phyloP scores from a whole-genome alignment of 2,797 vertebrate species.

The Ateles fusciceps region DNA sequence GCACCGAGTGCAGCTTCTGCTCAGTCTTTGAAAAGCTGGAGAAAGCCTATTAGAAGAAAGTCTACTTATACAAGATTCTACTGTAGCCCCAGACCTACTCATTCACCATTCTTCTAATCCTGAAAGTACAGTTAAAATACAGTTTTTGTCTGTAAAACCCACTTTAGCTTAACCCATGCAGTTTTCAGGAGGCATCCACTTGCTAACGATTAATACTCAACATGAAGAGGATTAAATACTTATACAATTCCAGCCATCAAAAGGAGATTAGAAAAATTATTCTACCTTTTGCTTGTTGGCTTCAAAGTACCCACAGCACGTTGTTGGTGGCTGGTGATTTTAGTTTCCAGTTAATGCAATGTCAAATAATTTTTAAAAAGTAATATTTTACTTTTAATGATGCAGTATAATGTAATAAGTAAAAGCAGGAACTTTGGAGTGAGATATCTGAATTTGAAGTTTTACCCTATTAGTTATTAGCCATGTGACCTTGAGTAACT shows the following conservation, averaged over 20 bases:
- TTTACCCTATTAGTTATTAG: background rate
- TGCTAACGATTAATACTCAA: slow-evolving; percentile 49
- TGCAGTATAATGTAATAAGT: background rate
- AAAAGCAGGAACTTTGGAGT: background rate
- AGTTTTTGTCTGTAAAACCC: slow-evolving; percentile 15
- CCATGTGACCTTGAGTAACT: background rate
- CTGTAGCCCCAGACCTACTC: background rate
- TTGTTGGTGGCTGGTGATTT: background rate
- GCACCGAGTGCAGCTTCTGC: background rate
- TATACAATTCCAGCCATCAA: slow-evolving; percentile 46
- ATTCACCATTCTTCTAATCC: background rate
- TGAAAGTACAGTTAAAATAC: slow-evolving; percentile 51
- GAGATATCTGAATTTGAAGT: background rate
- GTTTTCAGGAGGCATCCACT: slow-evolving; percentile 51
- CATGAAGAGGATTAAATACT: slow-evolving; percentile 60
- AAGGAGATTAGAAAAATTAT: slow-evolving; percentile 52
- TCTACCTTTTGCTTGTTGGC: slow-evolving; percentile 11
- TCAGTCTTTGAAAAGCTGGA: background rate
- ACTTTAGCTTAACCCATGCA: slow-evolving; percentile 32
- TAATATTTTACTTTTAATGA: background rate
- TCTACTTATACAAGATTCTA: background rate
- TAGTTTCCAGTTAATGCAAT: background rate
- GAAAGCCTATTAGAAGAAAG: background rate
- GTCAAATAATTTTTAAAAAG: slow-evolving; percentile 13
- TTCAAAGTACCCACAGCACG: background rate